Percentiles rank a stretch among this genome's conserved stretches.
Conservation (phyloP, 2,888 invertebrate species). For the Aromia moschata region DNA sequence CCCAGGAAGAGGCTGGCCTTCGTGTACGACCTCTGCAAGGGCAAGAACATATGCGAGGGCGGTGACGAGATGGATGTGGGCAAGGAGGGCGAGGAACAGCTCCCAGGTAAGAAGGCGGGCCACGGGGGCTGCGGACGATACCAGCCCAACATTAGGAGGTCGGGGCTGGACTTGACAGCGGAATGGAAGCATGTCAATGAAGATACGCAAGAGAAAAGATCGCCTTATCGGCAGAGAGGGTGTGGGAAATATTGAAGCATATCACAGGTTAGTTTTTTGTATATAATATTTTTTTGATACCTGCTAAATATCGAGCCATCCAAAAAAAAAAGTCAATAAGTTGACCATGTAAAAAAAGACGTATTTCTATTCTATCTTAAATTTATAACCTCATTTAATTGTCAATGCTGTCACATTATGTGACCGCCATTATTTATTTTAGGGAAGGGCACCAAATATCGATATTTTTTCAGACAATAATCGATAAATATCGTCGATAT, state of each 20-base stretch:
- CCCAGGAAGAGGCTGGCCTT: conserved; percentile 93
- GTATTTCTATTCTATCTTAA: no score
- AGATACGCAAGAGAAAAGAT: conserved; percentile 98
- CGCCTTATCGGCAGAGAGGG: conserved; percentile 91
- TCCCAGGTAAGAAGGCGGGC: conserved; percentile 67
- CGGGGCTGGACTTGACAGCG: conserved; percentile 92
- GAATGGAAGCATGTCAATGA: conserved; percentile 99
- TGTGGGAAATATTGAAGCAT: conserved; percentile 96
- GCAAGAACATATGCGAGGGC: conserved; percentile 97
- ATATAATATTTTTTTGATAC: no score
- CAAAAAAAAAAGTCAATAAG: no score
- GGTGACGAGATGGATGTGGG: conserved; percentile 97
- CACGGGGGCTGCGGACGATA: conserved; percentile 99
- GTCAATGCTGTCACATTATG: no score
- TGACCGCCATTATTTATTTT: no score
- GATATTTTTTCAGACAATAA: no score
- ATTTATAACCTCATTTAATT: no score
- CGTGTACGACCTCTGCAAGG: conserved; percentile 98
- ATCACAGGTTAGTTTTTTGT: conserved; percentile 73
- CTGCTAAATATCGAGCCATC: no score
- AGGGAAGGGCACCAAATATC: no score
- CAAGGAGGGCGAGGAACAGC: conserved; percentile 72
- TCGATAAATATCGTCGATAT: no score
- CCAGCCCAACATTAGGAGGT: conserved; percentile 87
- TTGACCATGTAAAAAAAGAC: no score